These are phyloP conservation scores for Archips crataeganus DNA, from an alignment of 2,888 invertebrate genomes.

Conservation along the genomic window DNA sequence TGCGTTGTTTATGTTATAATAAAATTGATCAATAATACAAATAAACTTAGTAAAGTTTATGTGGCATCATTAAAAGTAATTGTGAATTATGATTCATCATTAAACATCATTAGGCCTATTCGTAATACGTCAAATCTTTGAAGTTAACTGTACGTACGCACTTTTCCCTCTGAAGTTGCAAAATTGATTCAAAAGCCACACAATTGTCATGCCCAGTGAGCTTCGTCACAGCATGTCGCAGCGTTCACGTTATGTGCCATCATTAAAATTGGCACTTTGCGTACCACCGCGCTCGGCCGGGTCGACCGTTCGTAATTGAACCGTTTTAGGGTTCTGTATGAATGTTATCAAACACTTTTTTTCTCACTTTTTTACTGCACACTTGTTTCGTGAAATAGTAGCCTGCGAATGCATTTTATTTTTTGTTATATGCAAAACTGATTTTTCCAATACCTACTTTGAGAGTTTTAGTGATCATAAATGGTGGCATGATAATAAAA, in stretches of 20 bases:
- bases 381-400: neutral
- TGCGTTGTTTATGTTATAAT: too few relatives aligned
- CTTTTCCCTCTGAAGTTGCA: neutral
- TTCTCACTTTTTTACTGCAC: neutral
- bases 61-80: too few relatives aligned
- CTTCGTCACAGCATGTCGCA: constrained; percentile 17
- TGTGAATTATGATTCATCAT: too few relatives aligned
- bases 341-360: neutral
- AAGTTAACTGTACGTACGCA: neutral
- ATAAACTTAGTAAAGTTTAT: too few relatives aligned
- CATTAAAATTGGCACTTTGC: constrained; percentile 43
- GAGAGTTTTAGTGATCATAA: too few relatives aligned
- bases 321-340: constrained; percentile 31
- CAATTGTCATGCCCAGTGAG: neutral
- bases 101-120: too few relatives aligned
- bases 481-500: too few relatives aligned
- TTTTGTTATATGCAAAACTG: too few relatives aligned
- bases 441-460: too few relatives aligned
- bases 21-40: too few relatives aligned
- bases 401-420: too few relatives aligned
- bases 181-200: constrained; percentile 5
- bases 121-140: neutral
- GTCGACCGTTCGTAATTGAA: constrained; percentile 41
- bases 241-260: constrained; percentile 19
- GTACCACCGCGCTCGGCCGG: constrained; percentile 40